Conservation (phyloP, 2,888 invertebrate species). For the Catocala nupta region DNA sequence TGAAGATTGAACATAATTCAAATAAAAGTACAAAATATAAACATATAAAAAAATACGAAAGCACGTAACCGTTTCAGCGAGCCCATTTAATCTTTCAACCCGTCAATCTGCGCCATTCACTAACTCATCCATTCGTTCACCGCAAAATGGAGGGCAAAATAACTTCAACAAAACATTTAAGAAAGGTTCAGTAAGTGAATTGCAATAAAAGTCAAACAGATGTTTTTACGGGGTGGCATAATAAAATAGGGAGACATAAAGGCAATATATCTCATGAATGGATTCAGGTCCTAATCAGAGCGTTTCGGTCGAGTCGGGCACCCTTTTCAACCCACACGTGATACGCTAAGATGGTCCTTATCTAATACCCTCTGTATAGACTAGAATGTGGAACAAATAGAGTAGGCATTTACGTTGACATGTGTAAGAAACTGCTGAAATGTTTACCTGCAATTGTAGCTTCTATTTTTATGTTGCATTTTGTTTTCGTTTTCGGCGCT, state of each 20-base stretch:
- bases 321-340: conserved; percentile 60
- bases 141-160: conserved; percentile 28
- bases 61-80: conserved; percentile 12
- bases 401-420: conserved; percentile 9
- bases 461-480: no score
- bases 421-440: neutral
- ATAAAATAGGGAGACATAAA: conserved; percentile 51
- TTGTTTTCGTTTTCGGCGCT: no score
- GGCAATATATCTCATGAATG: conserved; percentile 59
- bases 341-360: conserved; percentile 41
- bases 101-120: conserved; percentile 40
- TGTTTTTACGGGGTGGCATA: conserved; percentile 51
- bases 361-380: conserved; percentile 35
- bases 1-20: neutral
- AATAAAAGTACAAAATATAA: conserved; percentile 19
- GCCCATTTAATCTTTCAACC: conserved; percentile 35
- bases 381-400: conserved; percentile 29
- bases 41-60: neutral
- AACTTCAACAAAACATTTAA: conserved; percentile 36
- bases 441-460: no score
- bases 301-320: conserved; percentile 39
- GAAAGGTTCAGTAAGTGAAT: conserved; percentile 49
- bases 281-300: conserved; percentile 59
- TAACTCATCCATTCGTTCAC: conserved; percentile 32
- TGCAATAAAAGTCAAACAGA: conserved; percentile 55